Evolutionary conservation across 2,888 invertebrate species (phyloP).

Genomic region (Pristionchus mayeri): DNA sequence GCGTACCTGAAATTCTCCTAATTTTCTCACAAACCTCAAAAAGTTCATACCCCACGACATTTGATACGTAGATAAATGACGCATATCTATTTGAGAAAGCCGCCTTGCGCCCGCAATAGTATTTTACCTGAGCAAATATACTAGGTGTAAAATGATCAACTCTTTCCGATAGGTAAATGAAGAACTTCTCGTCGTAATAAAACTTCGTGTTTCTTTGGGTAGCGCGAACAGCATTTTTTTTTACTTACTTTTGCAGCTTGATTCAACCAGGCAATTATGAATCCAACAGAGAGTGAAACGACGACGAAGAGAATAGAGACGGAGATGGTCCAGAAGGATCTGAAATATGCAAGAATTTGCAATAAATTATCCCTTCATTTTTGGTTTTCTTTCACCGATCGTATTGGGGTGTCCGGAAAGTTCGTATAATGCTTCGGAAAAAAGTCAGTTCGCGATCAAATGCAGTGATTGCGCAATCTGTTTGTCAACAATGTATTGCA

Average conservation of each 20-base stretch:
- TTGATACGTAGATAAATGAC: conserved; percentile 52
- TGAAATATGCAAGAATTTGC: neutral
- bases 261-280: conserved; percentile 40
- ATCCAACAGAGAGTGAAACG: conserved; percentile 41
- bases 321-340: conserved; percentile 41
- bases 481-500: too few relatives aligned
- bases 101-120: conserved; percentile 53
- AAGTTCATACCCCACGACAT: conserved; percentile 50
- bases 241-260: conserved; percentile 6
- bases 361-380: too few relatives aligned
- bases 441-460: too few relatives aligned
- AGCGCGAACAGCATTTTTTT: too few relatives aligned
- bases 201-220: too few relatives aligned
- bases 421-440: too few relatives aligned
- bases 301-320: conserved; percentile 30
- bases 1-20: conserved; percentile 25
- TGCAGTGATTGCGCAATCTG: too few relatives aligned
- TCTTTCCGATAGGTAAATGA: too few relatives aligned
- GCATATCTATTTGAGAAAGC: conserved; percentile 54
- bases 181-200: too few relatives aligned
- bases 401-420: too few relatives aligned
- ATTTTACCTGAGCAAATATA: conserved; percentile 45
- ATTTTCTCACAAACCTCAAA: neutral
- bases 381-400: too few relatives aligned
- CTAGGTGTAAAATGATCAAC: neutral